Evolutionary conservation across 2,888 invertebrate genomes (phyloP).

Genomic region (Netelia melanura): DNA sequence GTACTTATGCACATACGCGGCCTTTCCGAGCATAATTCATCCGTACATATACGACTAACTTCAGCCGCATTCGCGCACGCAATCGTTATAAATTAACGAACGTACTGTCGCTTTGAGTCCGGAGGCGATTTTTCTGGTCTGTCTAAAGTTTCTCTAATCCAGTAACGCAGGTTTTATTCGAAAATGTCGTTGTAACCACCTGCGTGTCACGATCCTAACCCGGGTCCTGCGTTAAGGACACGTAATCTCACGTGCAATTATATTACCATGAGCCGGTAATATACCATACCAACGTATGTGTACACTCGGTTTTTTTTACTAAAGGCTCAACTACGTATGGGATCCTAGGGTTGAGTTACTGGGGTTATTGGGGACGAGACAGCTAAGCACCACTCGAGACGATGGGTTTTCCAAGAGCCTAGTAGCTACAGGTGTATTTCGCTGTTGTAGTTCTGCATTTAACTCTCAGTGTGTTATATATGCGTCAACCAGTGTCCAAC

Average conservation of each 20-base stretch:
- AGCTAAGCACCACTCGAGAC: slow-evolving; percentile 9
- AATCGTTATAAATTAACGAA: slow-evolving; percentile 57
- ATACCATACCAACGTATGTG: not conserved
- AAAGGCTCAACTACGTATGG: not conserved
- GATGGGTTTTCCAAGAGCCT: slow-evolving; percentile 25
- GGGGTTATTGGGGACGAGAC: not conserved
- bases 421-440: slow-evolving; percentile 61
- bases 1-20: not conserved
- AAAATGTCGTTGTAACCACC: slow-evolving; percentile 60
- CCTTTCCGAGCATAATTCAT: slow-evolving; percentile 44
- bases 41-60: slow-evolving; percentile 25
- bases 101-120: slow-evolving; percentile 39
- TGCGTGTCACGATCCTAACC: slow-evolving; percentile 25
- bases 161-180: slow-evolving; percentile 64
- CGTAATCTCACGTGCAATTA: slow-evolving; percentile 15
- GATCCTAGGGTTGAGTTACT: not conserved
- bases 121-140: slow-evolving; percentile 57
- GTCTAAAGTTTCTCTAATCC: slow-evolving; percentile 69
- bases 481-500: slow-evolving; percentile 4
- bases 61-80: slow-evolving; percentile 49
- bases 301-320: not conserved
- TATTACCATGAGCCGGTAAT: slow-evolving; percentile 12
- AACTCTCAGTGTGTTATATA: slow-evolving; percentile 21
- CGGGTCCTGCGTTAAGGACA: slow-evolving; percentile 37
- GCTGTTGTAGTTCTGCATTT: slow-evolving; percentile 4